phyloP scores from a whole-genome alignment of 2,888 invertebrate species.

The Hyposoter didymator region DNA sequence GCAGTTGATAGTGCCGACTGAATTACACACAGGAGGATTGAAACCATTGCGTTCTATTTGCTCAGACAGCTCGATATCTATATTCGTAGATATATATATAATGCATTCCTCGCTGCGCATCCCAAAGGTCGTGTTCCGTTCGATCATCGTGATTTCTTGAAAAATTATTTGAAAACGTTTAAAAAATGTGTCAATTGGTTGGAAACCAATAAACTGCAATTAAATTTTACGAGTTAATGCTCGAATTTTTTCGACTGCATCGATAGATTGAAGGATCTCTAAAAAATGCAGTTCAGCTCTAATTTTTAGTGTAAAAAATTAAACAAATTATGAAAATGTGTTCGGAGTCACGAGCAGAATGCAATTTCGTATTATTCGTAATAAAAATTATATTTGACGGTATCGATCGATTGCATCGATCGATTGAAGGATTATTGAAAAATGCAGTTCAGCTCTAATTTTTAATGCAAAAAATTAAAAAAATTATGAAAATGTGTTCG shows the following conservation, averaged over 20 bases:
- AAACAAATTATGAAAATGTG: neutral
- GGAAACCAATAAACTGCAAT: neutral
- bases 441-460: no score
- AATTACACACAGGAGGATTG: constrained; percentile 53
- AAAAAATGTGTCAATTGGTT: neutral
- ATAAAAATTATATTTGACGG: neutral
- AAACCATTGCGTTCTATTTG: constrained; percentile 44
- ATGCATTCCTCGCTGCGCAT: neutral
- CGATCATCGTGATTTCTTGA: neutral
- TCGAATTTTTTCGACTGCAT: no score
- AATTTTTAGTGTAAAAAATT: neutral
- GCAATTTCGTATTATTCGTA: neutral
- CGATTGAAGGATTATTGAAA: no score
- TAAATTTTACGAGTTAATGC: neutral
- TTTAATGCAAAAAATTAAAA: no score
- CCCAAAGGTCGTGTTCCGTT: neutral
- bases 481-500: neutral
- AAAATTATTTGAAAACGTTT: no score
- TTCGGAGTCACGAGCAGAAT: neutral
- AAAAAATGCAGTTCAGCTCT: no score
- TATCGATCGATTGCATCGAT: no score
- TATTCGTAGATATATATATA: constrained; percentile 12
- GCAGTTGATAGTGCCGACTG: constrained; percentile 48
- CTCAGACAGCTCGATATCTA: constrained; percentile 17
- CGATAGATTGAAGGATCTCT: neutral